Evolutionary conservation across 92 coral and sea anemone genomes (phyloP).

Genomic region (Scolanthus callimorphus): DNA sequence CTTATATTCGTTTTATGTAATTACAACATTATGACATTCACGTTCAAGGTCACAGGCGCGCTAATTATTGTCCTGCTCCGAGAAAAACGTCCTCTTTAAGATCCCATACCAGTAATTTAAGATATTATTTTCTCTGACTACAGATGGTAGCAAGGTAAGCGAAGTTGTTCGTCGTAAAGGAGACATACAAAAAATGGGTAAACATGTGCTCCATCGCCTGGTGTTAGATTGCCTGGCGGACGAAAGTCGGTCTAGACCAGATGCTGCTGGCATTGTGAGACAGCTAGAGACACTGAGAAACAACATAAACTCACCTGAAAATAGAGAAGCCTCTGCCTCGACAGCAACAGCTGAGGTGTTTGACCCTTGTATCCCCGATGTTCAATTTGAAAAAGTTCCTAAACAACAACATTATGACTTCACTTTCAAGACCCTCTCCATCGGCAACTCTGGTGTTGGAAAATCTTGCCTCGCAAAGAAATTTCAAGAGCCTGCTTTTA

Average conservation of each 20-base stretch:
- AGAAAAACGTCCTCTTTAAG: no score
- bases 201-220: conserved; percentile 36
- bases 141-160: conserved; percentile 31
- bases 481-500: conserved; percentile 47
- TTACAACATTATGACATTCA: no score
- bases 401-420: conserved; percentile 51
- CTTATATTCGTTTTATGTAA: no score
- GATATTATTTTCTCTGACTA: no score
- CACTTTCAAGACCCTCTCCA: conserved; percentile 55
- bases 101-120: background rate
- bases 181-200: conserved; percentile 58
- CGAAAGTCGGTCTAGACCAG: conserved; percentile 44
- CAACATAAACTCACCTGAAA: conserved; percentile 5
- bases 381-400: conserved; percentile 26
- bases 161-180: conserved; percentile 57
- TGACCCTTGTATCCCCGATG: background rate
- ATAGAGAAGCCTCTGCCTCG: background rate
- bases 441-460: conserved; percentile 76
- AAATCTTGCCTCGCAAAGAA: conserved; percentile 69
- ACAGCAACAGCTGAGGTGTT: background rate
- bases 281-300: conserved; percentile 22
- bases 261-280: conserved; percentile 21
- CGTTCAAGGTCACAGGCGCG: no score
- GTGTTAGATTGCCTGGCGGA: conserved; percentile 61
- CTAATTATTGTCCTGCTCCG: no score